phyloP scores from a whole-genome alignment of 2,797 vertebrate genomes.

The Cygnus olor region DNA sequence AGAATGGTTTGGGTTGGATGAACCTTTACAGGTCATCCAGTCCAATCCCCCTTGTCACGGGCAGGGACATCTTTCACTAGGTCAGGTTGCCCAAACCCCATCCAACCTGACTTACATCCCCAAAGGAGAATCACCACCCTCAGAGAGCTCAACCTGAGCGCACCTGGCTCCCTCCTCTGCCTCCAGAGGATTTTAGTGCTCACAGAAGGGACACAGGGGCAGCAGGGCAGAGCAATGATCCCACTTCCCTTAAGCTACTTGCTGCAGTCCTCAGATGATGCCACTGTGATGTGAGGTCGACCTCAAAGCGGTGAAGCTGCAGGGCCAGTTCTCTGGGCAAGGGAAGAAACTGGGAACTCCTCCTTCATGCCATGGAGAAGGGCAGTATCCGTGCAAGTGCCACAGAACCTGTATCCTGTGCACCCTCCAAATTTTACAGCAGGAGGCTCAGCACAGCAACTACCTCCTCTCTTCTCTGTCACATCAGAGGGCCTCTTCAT shows the following conservation, averaged over 20 bases:
- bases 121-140: background rate
- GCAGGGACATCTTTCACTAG: background rate
- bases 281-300: background rate
- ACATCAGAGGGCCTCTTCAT: background rate
- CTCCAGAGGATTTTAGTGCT: background rate
- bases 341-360: background rate
- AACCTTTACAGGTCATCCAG: background rate
- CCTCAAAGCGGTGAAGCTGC: background rate
- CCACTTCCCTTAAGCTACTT: background rate
- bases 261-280: background rate
- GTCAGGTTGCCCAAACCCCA: background rate
- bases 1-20: background rate
- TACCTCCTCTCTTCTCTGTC: background rate
- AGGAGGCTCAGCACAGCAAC: background rate
- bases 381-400: background rate
- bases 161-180: background rate
- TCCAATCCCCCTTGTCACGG: background rate
- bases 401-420: background rate
- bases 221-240: background rate
- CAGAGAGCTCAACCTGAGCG: background rate
- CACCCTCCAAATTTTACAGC: background rate
- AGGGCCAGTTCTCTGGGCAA: background rate
- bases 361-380: background rate
- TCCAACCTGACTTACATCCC: background rate
- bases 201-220: background rate